phyloP scores from a whole-genome alignment of 2,888 invertebrate species.

The Callinectes sapidus region DNA sequence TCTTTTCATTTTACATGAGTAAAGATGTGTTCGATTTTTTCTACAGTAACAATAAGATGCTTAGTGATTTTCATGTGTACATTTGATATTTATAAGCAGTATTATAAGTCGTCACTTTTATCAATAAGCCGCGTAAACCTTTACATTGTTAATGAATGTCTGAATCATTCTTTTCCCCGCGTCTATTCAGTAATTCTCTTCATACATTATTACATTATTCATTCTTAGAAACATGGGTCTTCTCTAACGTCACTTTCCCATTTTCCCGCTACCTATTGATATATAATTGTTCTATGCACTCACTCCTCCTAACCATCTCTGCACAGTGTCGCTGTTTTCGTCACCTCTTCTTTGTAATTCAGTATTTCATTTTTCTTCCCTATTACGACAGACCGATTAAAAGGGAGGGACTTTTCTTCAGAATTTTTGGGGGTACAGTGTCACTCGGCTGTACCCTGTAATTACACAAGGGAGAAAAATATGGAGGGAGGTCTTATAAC shows the following conservation, averaged over 20 bases:
- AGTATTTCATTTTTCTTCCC: background rate
- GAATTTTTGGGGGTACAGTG: background rate
- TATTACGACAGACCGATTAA: conserved; percentile 19
- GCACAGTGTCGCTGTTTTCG: background rate
- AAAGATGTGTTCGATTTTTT: background rate
- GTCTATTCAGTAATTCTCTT: background rate
- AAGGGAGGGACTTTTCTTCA: background rate
- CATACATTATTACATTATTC: background rate
- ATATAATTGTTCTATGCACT: background rate
- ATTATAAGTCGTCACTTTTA: too few species aligned
- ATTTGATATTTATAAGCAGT: background rate
- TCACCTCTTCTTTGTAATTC: background rate
- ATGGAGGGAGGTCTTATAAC: background rate
- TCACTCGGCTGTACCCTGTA: conserved; percentile 18
- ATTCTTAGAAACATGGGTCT: background rate
- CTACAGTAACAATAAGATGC: background rate
- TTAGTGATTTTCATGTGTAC: background rate
- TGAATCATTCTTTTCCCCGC: background rate
- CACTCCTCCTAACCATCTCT: background rate
- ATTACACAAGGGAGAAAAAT: conserved; percentile 8
- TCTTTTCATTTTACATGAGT: background rate
- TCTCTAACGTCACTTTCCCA: background rate
- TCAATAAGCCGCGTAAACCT: background rate
- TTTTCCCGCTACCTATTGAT: background rate
- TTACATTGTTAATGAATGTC: background rate